Conservation (phyloP, 2,113 vertebrate species). For the Toxostoma redivivum region DNA sequence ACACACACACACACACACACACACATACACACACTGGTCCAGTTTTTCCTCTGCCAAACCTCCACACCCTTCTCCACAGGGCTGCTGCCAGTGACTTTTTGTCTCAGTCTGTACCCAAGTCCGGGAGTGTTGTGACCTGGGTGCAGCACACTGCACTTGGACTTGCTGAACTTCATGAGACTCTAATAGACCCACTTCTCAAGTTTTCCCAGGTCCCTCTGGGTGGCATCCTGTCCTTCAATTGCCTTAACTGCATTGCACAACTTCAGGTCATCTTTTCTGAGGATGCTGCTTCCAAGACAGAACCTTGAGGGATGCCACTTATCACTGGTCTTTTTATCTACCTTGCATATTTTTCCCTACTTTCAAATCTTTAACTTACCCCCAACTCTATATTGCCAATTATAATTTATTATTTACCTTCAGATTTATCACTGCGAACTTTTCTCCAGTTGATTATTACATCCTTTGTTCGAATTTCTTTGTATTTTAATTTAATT, state of each 20-base stretch:
- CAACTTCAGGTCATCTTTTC: not conserved
- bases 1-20: too few species aligned
- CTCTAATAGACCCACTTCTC: not conserved
- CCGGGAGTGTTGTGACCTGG: fast-evolving
- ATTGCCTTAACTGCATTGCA: not conserved
- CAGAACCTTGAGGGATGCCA: not conserved
- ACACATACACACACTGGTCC: not conserved
- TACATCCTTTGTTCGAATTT: not conserved
- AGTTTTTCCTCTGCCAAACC: not conserved
- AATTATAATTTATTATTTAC: not conserved
- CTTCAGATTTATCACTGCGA: not conserved
- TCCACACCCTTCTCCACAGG: not conserved
- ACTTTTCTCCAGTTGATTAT: not conserved
- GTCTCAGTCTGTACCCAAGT: not conserved
- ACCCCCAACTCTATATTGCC: not conserved
- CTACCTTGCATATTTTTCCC: not conserved
- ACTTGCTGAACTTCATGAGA: not conserved
- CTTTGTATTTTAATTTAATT: not conserved
- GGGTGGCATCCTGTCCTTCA: not conserved
- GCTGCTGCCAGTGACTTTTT: not conserved
- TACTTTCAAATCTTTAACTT: not conserved
- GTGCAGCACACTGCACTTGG: too few species aligned
- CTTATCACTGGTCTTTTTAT: not conserved
- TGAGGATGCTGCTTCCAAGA: not conserved
- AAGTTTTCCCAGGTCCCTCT: not conserved